Percentiles rank a stretch among this genome's conserved stretches.
Conservation (phyloP, 2,888 invertebrate genomes). For the Chloroclystis v-ata region DNA sequence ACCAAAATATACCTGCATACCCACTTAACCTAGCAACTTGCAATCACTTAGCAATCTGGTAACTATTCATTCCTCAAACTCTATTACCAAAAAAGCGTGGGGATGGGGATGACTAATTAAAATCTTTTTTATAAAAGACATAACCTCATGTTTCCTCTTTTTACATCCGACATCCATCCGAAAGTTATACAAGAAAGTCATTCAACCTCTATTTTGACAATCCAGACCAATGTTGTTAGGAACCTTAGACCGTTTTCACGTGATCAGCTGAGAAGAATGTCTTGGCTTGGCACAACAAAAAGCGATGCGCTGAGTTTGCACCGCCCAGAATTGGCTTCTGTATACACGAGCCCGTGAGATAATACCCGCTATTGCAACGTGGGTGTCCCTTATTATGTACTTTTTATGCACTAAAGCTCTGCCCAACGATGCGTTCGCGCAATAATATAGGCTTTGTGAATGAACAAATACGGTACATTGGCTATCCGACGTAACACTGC, state of each 20-base stretch:
- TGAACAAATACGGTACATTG: conserved; percentile 43
- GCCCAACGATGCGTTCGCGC: conserved; percentile 57
- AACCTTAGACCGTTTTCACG: conserved; percentile 38
- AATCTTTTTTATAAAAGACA: background rate
- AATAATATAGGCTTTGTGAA: conserved; percentile 61
- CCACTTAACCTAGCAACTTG: too few species aligned
- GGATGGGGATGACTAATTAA: too few species aligned
- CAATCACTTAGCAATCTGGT: too few species aligned
- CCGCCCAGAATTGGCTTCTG: conserved; percentile 65
- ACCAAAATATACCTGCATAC: too few species aligned
- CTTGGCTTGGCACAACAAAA: conserved; percentile 44
- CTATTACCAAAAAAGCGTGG: too few species aligned
- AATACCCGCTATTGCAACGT: conserved; percentile 65
- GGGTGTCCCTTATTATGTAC: conserved; percentile 70
- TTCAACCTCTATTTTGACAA: conserved; percentile 21
- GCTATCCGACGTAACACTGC: conserved; percentile 28
- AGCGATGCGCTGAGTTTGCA: conserved; percentile 39
- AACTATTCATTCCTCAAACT: too few species aligned
- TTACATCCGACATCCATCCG: too few species aligned
- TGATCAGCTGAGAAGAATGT: conserved; percentile 56
- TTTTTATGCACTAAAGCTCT: conserved; percentile 50
- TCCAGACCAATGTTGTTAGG: conserved; percentile 25
- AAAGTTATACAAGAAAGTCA: too few species aligned
- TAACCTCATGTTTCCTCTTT: background rate
- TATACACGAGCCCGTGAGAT: conserved; percentile 69